Base-by-base conservation (phyloP, 2,888 invertebrate genomes). In the Leuctra nigra region DNA sequence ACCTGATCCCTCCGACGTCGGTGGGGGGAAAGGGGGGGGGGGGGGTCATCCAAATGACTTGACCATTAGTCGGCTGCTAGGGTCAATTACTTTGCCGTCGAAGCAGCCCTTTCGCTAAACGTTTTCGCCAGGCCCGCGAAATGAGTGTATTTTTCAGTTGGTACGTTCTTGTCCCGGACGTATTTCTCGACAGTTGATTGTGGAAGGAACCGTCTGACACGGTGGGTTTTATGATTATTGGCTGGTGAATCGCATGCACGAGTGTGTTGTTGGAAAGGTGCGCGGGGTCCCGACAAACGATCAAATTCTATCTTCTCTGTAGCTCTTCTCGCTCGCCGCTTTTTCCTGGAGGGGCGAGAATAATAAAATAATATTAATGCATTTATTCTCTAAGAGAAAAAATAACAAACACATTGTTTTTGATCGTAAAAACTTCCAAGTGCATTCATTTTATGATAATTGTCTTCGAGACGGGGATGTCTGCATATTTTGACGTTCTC, bases 21-120 rank as follows among this genome's bases (percentile, higher is more conserved):
- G 20, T 22, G 2, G n/a, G 14, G 14, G 33, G 50, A 35, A 11
- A 20, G 11, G 50, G 9, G 20, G 50, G 50, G 22, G 48, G 18
- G 29, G 48, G 48, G 48, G 48, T 25, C 25, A 48, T 50, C 20
- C 50, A 50, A 33, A 50, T 50, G 50, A 48, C 48, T 48, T 48
- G 48, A 50, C 50, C 50, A 35, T 35, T 50, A 50, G 50, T 22
- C 50, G 33, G 20, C 50, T 35, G 50, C 50, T 44, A 25, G 33
- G 35, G 33, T 35, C 33, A 33, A 50, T 35, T 50, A 35, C 50
- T 50, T 35, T 16, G n/a, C n/a, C n/a, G n/a, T n/a, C n/a, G n/a
- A n/a, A n/a, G n/a, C n/a, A n/a, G n/a, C n/a, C n/a, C n/a, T n/a
- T n/a, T 4, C 11, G 39, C 39, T 39, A 39, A 39, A 39, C 39